Base-by-base conservation (phyloP, 1,140 invertebrate genomes). In the silkworm (Bombyx mori) region DNA sequence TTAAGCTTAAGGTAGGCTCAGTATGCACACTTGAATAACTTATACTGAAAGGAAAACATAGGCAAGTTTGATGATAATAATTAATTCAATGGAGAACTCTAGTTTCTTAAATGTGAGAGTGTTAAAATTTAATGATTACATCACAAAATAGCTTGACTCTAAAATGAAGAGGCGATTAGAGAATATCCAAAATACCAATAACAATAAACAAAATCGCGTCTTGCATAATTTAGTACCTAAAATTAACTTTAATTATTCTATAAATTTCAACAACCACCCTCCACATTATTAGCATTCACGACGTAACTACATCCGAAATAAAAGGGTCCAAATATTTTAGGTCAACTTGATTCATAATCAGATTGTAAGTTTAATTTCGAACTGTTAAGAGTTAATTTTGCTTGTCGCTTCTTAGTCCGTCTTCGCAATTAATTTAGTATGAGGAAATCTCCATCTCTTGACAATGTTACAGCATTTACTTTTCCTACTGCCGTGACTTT, bases 191-290 rank as follows among this genome's bases (percentile, higher is more conserved):
- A 35, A 35, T 35, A 35, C 26, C 26, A 62, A 62, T 60, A 71
- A 66, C 65, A 70, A 60, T 67, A 66, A 65, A 68, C 63, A 64
- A 66, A 67, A 69, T 69, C 61, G 60, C 65, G 57, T 64, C 60
- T 74, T 73, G 69, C 63, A 73, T 79, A 82, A 78, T 78, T 77
- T 71, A 76, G 67, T 72, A 67, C 61, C 61, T 57, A 73, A 71
- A 79, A 81, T 80, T 79, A 81, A 83, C 68, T 82, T 82, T 80
- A 85, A 85, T 85, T 82, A 83, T 82, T 79, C 79, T 71, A 82
- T 85, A 85, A 85, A 83, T 85, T 82, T 75, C 68, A 78, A 77
- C 66, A 70, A 64, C 63, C 76, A 63, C 71, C 75, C 74, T 74
- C 79, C 60, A 77, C 79, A 80, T 85, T 79, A 85, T 83, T 83